Conservation (phyloP, 2,113 vertebrate genomes). For the Corythornis madagascariensis region DNA sequence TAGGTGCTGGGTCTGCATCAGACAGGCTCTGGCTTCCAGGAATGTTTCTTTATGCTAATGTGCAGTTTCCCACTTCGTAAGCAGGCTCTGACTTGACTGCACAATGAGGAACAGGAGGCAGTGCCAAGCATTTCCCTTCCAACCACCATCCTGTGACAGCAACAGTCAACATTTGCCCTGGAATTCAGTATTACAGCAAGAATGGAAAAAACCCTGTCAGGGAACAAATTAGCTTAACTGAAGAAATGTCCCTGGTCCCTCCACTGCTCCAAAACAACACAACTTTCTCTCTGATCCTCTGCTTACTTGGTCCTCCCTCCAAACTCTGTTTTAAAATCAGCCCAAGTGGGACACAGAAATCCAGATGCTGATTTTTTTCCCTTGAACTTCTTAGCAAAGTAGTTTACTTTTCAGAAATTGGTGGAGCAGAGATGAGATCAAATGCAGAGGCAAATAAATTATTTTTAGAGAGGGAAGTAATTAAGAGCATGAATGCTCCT, state of each 20-base stretch:
- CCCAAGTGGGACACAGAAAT: neutral
- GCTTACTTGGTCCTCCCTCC: neutral
- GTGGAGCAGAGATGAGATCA: neutral
- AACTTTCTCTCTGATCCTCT: neutral
- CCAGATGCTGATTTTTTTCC: neutral
- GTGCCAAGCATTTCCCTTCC: neutral
- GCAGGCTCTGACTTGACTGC: neutral
- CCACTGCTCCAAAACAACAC: neutral
- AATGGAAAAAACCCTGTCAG: conserved; percentile 23
- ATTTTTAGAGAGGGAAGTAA: conserved; percentile 12
- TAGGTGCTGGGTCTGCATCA: neutral
- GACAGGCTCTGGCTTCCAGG: neutral
- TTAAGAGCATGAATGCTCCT: neutral
- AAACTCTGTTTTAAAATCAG: neutral
- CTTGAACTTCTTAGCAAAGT: neutral
- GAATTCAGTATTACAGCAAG: conserved; percentile 30
- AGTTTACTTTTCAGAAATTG: neutral
- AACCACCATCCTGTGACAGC: conserved; percentile 36
- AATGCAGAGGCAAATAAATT: neutral
- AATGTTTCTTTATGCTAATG: neutral
- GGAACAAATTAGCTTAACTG: conserved; percentile 19
- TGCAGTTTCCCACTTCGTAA: neutral
- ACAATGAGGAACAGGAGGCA: conserved; percentile 37
- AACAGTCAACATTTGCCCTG: conserved; percentile 2
- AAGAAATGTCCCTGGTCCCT: neutral